phyloP scores from a whole-genome alignment of 2,113 vertebrate genomes.

The Rhabdomys dilectus region DNA sequence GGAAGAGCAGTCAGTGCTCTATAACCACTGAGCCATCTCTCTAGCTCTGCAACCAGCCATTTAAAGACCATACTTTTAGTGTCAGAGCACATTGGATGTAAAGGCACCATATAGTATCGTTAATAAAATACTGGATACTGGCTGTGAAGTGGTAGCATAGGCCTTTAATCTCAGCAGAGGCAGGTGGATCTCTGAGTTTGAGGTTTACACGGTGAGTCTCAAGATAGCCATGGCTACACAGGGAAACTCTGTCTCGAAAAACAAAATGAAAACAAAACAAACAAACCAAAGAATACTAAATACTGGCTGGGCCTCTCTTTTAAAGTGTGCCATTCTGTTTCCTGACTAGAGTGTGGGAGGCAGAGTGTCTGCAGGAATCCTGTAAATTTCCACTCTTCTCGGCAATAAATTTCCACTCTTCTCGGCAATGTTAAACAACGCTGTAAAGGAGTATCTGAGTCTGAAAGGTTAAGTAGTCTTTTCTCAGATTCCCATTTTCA shows the following conservation, averaged over 20 bases:
- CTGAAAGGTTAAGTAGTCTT: conserved; percentile 53
- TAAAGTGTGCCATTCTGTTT: conserved; percentile 34
- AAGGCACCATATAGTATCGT: conserved; percentile 32
- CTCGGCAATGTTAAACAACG: conserved; percentile 48
- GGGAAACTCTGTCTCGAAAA: neutral
- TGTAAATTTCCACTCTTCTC: conserved; percentile 51
- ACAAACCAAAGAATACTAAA: conserved; percentile 28
- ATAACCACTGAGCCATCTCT: no score
- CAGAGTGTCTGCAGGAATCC: neutral
- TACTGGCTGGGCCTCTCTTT: conserved; percentile 30
- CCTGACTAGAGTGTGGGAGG: conserved; percentile 16
- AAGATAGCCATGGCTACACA: neutral
- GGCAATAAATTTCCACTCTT: conserved; percentile 56
- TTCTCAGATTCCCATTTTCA: conserved; percentile 51
- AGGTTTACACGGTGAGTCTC: neutral
- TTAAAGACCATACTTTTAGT: conserved; percentile 53
- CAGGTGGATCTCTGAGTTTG: neutral
- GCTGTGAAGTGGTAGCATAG: neutral
- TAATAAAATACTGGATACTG: conserved; percentile 39
- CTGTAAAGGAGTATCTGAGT: conserved; percentile 10
- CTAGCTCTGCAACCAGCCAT: conserved; percentile 25
- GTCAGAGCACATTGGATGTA: conserved; percentile 22
- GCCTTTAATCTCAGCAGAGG: neutral
- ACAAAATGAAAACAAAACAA: neutral
- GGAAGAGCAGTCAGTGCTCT: no score